These are phyloP conservation scores for Oryzaephilus surinamensis DNA, from an alignment of 1,140 invertebrate species.

Conservation along the genomic window DNA sequence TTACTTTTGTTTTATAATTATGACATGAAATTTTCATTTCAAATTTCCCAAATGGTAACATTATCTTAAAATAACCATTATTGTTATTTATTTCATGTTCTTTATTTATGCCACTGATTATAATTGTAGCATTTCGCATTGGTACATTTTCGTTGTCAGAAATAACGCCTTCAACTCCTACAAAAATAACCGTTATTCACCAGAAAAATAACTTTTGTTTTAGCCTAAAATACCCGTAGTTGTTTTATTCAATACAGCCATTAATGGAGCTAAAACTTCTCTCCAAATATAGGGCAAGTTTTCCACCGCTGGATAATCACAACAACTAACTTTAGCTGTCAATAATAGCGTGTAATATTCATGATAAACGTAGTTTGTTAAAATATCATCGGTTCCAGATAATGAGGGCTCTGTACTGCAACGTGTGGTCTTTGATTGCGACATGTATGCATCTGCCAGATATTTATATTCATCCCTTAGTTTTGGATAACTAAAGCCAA, in stretches of 20 bases:
- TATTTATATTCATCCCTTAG: constrained; percentile 40
- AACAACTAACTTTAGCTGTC: constrained; percentile 58
- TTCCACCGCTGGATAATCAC: constrained; percentile 58
- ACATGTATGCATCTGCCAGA: constrained; percentile 40
- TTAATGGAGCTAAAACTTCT: constrained; percentile 57
- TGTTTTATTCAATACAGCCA: constrained; percentile 47
- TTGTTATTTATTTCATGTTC: constrained; percentile 53
- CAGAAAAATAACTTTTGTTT: not conserved
- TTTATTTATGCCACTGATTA: constrained; percentile 45
- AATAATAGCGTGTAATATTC: constrained; percentile 45
- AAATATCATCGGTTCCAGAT: constrained; percentile 23
- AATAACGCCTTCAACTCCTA: constrained; percentile 64
- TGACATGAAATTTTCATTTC: constrained; percentile 45
- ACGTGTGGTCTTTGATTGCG: constrained; percentile 24
- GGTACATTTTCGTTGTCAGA: constrained; percentile 48
- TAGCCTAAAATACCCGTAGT: constrained; percentile 40
- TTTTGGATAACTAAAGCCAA: constrained; percentile 33
- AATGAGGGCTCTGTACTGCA: constrained; percentile 14
- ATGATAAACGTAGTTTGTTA: constrained; percentile 47
- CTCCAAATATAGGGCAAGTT: constrained; percentile 64
- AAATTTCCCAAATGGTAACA: constrained; percentile 54
- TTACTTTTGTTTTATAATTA: constrained; percentile 42
- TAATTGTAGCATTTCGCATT: constrained; percentile 58
- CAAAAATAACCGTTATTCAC: constrained; percentile 14
- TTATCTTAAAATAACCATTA: constrained; percentile 55